Evolutionary conservation across 1,140 invertebrate species (phyloP), one percentile per base, ranked within the genome.

Genomic region (Pristionchus pacificus): DNA sequence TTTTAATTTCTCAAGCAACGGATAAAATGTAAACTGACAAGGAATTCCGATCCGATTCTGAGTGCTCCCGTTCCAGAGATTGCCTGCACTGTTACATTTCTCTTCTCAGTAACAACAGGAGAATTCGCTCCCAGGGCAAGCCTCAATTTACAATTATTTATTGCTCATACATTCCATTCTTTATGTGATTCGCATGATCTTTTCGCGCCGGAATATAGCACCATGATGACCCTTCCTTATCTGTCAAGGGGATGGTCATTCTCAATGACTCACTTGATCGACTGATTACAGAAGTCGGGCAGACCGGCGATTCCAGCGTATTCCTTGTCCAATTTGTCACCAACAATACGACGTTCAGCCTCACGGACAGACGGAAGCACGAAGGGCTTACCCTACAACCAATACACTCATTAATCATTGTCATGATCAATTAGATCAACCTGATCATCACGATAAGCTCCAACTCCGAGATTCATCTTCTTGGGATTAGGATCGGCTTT

Each of bases 51-150:
- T 58, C 95, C 96, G 74, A 98, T 89, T 73, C 92, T 88, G 1
- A 99, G 86, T n/a, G 95, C 92, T 49, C 97, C 97, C 62, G 97
- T 99, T 65, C 97, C 96, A 78, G 95, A 98, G 74, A 99, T 91
- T 65, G 91, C 90, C 88, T 93, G 90, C n/a, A 90, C 88, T 59
- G 90, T 91, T 10, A 88, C 87, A 87, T 90, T 91, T 89, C 91
- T 79, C 65, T 91, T 90, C 76, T 91, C 88, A 72, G 89, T 86
- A 31, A 96, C 80, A 27, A 90, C 87, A 66, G 88, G 84, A 76
- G 89, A 93, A 73, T 91, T 87, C 64, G 91, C 90, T 55, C 95
- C 95, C 78, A 99, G 89, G 49, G 95, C 96, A 70, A 99, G 86
- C 77, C 38, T 49, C 6, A 6, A 49, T 10, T 49, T 10, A 10